Conservation (phyloP, 2,113 vertebrate genomes). For the Macroglossus sobrinus region DNA sequence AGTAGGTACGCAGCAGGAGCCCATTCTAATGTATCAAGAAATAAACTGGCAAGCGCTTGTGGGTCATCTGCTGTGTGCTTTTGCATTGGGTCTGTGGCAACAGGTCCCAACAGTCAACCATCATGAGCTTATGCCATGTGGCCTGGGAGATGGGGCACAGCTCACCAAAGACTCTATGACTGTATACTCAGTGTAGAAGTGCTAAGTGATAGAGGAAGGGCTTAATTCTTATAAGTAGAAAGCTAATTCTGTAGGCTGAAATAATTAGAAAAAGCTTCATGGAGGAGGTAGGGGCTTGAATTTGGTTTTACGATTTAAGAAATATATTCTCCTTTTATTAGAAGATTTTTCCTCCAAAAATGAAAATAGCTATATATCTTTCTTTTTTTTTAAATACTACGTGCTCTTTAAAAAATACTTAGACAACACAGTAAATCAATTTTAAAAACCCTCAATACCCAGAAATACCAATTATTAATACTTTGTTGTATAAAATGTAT, state of each 20-base stretch:
- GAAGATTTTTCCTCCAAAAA: background rate
- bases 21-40: background rate
- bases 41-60: background rate
- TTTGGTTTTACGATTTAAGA: background rate
- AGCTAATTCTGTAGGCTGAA: background rate
- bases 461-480: background rate
- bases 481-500: background rate
- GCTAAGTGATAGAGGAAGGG: background rate
- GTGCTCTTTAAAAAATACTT: background rate
- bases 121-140: background rate
- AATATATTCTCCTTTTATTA: background rate
- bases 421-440: background rate
- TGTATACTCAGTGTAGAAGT: accelerated
- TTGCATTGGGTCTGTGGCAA: background rate
- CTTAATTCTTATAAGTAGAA: background rate
- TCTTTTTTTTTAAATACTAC: background rate
- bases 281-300: background rate
- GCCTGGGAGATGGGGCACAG: background rate
- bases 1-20: background rate
- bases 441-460: background rate
- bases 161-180: background rate
- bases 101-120: background rate
- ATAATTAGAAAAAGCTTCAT: background rate
- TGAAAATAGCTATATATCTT: background rate
- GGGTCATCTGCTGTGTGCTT: background rate